Evolutionary conservation across 2,888 invertebrate genomes (phyloP).

Genomic region (Brachyopa scutellaris): DNA sequence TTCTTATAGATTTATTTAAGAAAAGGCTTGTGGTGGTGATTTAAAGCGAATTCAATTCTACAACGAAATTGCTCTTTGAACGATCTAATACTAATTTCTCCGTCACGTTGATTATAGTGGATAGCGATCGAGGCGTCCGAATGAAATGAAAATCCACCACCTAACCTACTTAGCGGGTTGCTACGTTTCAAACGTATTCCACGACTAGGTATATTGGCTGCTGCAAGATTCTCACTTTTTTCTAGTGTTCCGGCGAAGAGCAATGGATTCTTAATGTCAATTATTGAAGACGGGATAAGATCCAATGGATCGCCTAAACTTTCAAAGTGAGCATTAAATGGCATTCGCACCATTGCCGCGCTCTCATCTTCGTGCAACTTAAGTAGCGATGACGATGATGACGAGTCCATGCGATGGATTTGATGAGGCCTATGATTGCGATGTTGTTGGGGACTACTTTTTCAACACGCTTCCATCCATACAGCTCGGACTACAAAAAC

Average conservation of each 20-base stretch:
- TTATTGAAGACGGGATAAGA: conserved; percentile 77
- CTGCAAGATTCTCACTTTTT: conserved; percentile 29
- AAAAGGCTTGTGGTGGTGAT: conserved; percentile 80
- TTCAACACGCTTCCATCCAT: no score
- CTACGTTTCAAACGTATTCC: conserved; percentile 64
- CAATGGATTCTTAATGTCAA: conserved; percentile 75
- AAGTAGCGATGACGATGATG: conserved; percentile 64
- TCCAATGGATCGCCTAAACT: conserved; percentile 77
- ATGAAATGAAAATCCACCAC: conserved; percentile 79
- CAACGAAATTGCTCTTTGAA: conserved; percentile 80
- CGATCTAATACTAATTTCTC: conserved; percentile 80
- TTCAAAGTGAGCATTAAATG: conserved; percentile 64
- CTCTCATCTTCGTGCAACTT: conserved; percentile 66
- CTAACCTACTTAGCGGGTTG: conserved; percentile 68
- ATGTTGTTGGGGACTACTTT: no score
- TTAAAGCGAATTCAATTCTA: conserved; percentile 78
- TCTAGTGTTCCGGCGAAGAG: conserved; percentile 35
- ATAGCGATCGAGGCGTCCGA: conserved; percentile 78
- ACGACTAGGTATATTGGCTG: conserved; percentile 44
- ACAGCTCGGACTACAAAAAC: no score
- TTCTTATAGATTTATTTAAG: conserved; percentile 80
- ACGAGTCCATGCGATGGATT: conserved; percentile 60
- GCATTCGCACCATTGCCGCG: conserved; percentile 67
- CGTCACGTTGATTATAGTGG: conserved; percentile 79
- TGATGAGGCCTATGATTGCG: conserved; percentile 61